Base-by-base conservation (phyloP, 2,888 invertebrate species). In the Brachypalpus laphriformis region DNA sequence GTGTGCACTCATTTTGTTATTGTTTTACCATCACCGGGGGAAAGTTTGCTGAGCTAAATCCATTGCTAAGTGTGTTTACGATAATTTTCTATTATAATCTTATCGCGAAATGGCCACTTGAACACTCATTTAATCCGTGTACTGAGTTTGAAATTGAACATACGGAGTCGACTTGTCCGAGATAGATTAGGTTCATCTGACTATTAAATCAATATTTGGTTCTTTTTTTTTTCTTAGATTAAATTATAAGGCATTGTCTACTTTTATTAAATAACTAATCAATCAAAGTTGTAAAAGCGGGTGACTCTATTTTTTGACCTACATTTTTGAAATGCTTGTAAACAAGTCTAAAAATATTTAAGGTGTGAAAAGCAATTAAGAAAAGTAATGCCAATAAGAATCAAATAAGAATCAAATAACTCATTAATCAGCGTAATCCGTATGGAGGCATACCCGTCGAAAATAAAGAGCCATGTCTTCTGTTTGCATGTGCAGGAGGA, bases 181-280 rank as follows among this genome's bases (percentile, higher is more conserved):
- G 61, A 80, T 75, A 75, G 83, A 83, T 83, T 83, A 83, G 51
- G 54, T 11, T 83, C 80, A 83, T 83, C 83, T 63, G 18, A 22
- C 8, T 34, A 42, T 31, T 77, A 34, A 82, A 42, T 22, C 63
- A 82, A 70, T 65, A 57, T 47, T 63, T 63, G 70, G 8, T 28
- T 68, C 31, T 7, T 31, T 28, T 5, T n/a, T n/a, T n/a, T n/a
- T n/a, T n/a, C n/a, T n/a, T 25, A 22, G 6, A 0, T 14, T 7
- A 22, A 4, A 37, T 20, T 47, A 0, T 11, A 11, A 28, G 37
- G 6, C 31, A 11, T 45, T 16, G 9, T 22, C 8, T 25, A 2
- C 22, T 5, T n/a, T 59, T 11, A 6, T 14, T 25, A 3, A 65
- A 49, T 28, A 49, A 63, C 2, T 18, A 20, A 28, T 59, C n/a